Base-by-base conservation (phyloP, 2,797 vertebrate species). In the Cyprinodon diabolis region DNA sequence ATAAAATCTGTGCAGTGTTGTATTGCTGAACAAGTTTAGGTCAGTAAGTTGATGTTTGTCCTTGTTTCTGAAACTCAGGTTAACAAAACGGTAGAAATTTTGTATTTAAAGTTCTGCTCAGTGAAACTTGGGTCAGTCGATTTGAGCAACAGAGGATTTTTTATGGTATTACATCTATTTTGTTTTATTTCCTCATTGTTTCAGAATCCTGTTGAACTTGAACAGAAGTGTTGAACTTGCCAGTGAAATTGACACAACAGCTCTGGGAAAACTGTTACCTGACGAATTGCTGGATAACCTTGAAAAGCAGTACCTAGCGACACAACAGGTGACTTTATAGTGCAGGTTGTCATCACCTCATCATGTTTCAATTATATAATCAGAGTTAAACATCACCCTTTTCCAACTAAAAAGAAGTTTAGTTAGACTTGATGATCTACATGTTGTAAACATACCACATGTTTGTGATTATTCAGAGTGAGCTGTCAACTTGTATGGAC, bases 261-360 rank as follows among this genome's bases (percentile, higher is more conserved):
- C 56, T 2, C 82, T 98, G 56, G 95, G 92, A 52, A 92, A 93
- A 68, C 95, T 99, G 86, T 92, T 99, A 71, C 86, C 96, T 5
- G 30, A 85, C 2, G 63, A 80, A 6, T 67, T 93, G 43, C 84
- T 95, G 82, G 78, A 77, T 30, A 35, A 84, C 23, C 86, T 98
- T 83, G 96, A 97, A 89, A 84, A 89, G 0, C 91, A 94, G 52
- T 97, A 94, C 90, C 77, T 97, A 37, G 81, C 23, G 30, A 89
- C 77, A 2, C 92, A 94, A 83, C 82, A 91, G 95, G 97, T 99
- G 81, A 45, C 11, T 3, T 23, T n/a, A 2, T 65, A 21, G n/a
- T n/a, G n/a, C 21, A 45, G 13, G 40, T n/a, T 8, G 6, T 14
- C 17, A 4, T 35, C 56, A 35, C 56, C 17, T 60, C 5, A 43